These are phyloP conservation scores for Thamnophis sirtalis DNA, from an alignment of 2,113 vertebrate species.

Conservation along the genomic window DNA sequence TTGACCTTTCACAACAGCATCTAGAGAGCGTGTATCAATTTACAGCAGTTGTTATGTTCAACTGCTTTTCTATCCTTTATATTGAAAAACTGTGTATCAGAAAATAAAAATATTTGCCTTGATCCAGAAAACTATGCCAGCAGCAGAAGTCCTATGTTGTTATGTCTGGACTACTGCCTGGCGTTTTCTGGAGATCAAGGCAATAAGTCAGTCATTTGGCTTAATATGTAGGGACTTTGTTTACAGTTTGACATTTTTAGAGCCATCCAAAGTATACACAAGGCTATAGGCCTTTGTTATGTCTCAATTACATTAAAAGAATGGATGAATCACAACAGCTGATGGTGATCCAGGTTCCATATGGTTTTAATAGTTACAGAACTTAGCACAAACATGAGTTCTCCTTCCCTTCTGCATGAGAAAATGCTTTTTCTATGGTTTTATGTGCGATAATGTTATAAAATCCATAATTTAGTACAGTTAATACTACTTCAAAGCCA, in stretches of 20 bases:
- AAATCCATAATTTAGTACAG: neutral
- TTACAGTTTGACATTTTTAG: neutral
- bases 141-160: neutral
- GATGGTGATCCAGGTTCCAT: neutral
- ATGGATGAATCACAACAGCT: neutral
- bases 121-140: neutral
- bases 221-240: neutral
- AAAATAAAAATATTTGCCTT: neutral
- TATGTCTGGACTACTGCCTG: neutral
- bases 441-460: neutral
- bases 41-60: neutral
- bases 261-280: neutral
- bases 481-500: neutral
- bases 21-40: neutral
- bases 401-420: neutral
- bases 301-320: neutral
- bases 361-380: neutral
- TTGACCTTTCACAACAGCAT: neutral
- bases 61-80: rapidly evolving
- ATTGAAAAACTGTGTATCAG: neutral
- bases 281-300: neutral
- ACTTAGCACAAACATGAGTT: neutral
- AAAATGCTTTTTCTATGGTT: neutral
- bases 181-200: neutral
- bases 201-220: neutral